These are phyloP conservation scores for Ganaspis brasiliensis DNA, from an alignment of 2,888 invertebrate genomes.

Conservation along the genomic window DNA sequence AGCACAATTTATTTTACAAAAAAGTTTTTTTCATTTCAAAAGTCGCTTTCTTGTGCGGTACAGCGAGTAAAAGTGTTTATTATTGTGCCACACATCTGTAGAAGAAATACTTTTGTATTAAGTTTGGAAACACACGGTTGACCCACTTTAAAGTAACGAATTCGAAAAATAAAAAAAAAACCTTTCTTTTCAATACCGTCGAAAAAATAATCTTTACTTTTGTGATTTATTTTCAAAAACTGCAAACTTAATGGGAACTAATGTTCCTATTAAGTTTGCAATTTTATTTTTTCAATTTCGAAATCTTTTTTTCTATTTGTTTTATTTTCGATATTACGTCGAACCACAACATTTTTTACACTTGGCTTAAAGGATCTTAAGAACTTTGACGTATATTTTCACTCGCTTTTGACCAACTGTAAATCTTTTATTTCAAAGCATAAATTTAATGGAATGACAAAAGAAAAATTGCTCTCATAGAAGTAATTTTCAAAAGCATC, in stretches of 20 bases:
- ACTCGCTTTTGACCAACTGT: background rate
- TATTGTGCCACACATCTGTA: conserved; percentile 30
- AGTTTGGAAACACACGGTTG: conserved; percentile 31
- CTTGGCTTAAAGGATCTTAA: conserved; percentile 12
- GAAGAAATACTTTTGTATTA: conserved; percentile 12
- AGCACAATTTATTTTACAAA: conserved; percentile 9
- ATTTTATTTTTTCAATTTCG: background rate
- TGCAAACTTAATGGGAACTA: too few relatives aligned
- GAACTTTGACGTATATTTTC: background rate
- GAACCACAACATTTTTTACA: conserved; percentile 9
- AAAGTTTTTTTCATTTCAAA: background rate
- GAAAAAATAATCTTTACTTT: background rate
- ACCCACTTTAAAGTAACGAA: conserved; percentile 13
- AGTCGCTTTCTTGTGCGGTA: background rate
- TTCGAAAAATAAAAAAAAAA: background rate
- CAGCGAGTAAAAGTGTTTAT: background rate
- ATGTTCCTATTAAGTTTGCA: too few relatives aligned
- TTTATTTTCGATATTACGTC: background rate
- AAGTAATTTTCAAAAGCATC: background rate
- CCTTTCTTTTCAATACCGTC: background rate
- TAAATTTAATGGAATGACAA: conserved; percentile 9
- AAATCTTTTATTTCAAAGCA: background rate
- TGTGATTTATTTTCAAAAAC: too few relatives aligned
- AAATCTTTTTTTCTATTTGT: background rate
- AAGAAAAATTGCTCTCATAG: conserved; percentile 9